Conservation (phyloP, 1,140 invertebrate species). For the Vollenhovia emeryi region DNA sequence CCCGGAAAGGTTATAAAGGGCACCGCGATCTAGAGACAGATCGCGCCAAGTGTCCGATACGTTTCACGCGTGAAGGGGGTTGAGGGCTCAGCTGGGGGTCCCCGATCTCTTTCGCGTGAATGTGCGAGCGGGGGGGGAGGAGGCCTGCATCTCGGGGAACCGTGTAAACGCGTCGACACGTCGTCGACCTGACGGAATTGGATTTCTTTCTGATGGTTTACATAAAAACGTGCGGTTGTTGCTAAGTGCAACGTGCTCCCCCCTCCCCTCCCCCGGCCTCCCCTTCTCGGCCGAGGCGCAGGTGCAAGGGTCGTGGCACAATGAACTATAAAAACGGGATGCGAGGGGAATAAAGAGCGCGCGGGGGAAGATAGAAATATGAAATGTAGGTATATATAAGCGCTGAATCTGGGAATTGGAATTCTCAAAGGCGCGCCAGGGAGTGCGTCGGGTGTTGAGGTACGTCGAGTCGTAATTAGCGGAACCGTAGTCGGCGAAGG, state of each 20-base stretch:
- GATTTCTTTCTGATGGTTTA: constrained; percentile 31
- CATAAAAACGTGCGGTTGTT: constrained; percentile 51
- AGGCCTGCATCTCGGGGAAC: background rate
- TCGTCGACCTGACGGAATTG: constrained; percentile 6
- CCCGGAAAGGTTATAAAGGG: background rate
- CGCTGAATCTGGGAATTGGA: background rate
- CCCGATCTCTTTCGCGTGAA: background rate
- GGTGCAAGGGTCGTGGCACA: constrained; percentile 18
- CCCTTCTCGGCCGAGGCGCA: background rate
- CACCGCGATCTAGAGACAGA: background rate
- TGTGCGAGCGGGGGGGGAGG: background rate
- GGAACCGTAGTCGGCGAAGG: background rate
- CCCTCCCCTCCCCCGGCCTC: background rate
- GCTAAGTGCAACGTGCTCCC: constrained; percentile 40
- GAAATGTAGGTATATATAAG: background rate
- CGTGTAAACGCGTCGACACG: background rate
- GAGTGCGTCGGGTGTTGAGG: too few relatives aligned
- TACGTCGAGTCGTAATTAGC: background rate
- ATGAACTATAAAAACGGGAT: constrained; percentile 45
- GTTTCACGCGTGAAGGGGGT: background rate
- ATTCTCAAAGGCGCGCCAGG: background rate
- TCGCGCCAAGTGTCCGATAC: background rate
- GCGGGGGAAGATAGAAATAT: background rate
- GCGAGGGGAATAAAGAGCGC: background rate
- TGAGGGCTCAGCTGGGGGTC: background rate